Base-by-base conservation (phyloP, 1,140 invertebrate species). In the Colletes latitarsis region DNA sequence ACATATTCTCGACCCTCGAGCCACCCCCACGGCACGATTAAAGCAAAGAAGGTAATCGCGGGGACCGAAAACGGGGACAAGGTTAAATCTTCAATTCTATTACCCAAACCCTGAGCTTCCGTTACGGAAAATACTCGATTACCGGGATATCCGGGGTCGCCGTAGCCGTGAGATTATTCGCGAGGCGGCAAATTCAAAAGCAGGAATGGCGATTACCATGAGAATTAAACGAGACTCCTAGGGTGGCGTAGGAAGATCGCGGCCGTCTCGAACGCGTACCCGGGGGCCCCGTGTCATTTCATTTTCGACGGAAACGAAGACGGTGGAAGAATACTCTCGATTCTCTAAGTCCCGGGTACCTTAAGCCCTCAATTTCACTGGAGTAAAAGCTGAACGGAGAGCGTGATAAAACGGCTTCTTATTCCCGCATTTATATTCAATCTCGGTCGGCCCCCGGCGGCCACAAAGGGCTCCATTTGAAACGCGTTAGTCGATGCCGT, bases 341-440 rank as follows among this genome's bases (percentile, higher is more conserved):
- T 87, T 87, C 85, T 84, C 82, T 79, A 82, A 86, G 80, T 74
- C 70, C 52, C 53, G 49, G 57, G 39, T 62, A 82, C 30, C 30
- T 30, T 92, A 92, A 93, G 91, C 92, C 90, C 89, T 92, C 90
- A 92, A 93, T 93, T 93, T 91, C 89, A 91, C 88, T 92, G 87
- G 88, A 91, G 89, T 89, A 89, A 91, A 91, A 92, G 89, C 90
- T 89, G 88, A 88, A 88, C 85, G 87, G 71, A 82, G 87, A 90
- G 87, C 89, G 89, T 91, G 89, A 91, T 93, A 92, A 92, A 93
- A 92, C 90, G 88, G 89, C 91, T 93, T 91, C 91, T 93, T 92
- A 93, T 92, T 93, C 91, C 91, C 91, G 90, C 91, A 90, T 93
- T 93, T 93, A 92, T 92, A 92, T 93, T 93, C 91, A 93, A 93